Evolutionary conservation across 37 sponge, comb jelly and placozoan genomes (phyloP), one percentile per base, ranked within the genome.

Genomic region (Cliona cf. orientalis): DNA sequence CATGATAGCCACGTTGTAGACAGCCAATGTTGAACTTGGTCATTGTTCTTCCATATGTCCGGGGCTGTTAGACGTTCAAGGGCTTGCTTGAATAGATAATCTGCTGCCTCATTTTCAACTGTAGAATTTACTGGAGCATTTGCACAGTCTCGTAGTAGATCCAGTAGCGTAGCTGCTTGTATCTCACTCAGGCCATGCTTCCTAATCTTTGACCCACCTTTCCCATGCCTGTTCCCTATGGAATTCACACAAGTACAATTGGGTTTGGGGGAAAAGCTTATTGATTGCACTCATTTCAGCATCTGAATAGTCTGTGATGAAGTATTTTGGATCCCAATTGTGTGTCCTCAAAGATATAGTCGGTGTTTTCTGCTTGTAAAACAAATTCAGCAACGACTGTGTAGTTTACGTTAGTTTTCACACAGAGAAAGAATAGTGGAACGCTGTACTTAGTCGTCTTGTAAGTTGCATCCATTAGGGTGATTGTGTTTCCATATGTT

Each of bases 221-320:
- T 69, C 71, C 82, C 82, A 81, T 5, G 45, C 21, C 61, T 81
- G 82, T 40, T 81, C 82, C 7, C 72, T 23, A 67, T 81, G 82
- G 44, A 81, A 81, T 23, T 81, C 82, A 81, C 82, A 81, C 43
- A 81, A 35, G 45, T 74, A 83, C 35, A 72, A n/a, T 32, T 28
- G 60, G 22, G 42, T 34, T 1, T 43, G 22, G 14, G 75, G 76
- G 29, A 75, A 75, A 14, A 38, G 57, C 61, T 76, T 36, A 5
- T 17, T 29, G 19, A 77, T 33, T 58, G 86, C 71, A 14, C 36
- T 22, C 11, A 57, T 44, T 32, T 85, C 78, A 41, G 86, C 86
- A 31, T 85, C 86, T 31, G 78, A 85, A 34, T 85, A 85, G 46
- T 85, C 86, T 23, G 17, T 85, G 78, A 85, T 85, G 34, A 76